phyloP scores from a whole-genome alignment of 2,113 vertebrate species.

The Ochotona curzoniae region DNA sequence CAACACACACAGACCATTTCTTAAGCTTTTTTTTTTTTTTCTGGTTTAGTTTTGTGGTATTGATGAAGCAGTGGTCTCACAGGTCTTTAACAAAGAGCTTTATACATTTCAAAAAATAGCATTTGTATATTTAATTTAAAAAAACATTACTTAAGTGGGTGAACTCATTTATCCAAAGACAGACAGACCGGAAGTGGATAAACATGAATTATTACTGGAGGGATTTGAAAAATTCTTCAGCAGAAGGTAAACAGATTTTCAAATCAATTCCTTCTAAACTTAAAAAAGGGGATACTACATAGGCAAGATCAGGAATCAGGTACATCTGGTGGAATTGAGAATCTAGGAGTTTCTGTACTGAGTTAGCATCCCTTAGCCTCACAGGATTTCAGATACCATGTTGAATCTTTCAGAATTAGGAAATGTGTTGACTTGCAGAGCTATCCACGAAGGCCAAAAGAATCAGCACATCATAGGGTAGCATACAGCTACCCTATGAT shows the following conservation, averaged over 20 bases:
- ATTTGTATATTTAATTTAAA: constrained; percentile 56
- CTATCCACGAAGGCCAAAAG: background rate
- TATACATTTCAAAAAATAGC: constrained; percentile 57
- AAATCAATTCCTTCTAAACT: background rate
- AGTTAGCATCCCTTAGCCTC: background rate
- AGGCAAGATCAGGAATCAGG: background rate
- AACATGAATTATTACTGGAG: constrained; percentile 21
- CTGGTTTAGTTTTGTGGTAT: background rate
- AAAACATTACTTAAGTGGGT: constrained; percentile 4
- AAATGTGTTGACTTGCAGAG: background rate
- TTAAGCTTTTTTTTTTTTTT: constrained; percentile 43
- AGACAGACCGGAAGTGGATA: constrained; percentile 36
- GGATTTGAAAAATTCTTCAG: constrained; percentile 44
- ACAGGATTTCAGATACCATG: constrained; percentile 39
- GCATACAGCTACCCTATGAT: background rate
- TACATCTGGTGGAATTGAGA: background rate
- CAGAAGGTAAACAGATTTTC: constrained; percentile 54
- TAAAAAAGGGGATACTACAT: background rate
- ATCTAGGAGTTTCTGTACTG: background rate
- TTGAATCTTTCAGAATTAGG: constrained; percentile 28
- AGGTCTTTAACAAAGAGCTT: constrained; percentile 37
- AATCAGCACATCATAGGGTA: background rate
- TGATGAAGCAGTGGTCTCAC: constrained; percentile 5
- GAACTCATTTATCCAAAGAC: constrained; percentile 33
- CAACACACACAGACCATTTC: constrained; percentile 49